A percentile compares a stretch with the other conserved stretches of the same genome.
These are phyloP conservation scores for Cryptus armator DNA, from an alignment of 2,888 invertebrate species.

Conservation along the genomic window DNA sequence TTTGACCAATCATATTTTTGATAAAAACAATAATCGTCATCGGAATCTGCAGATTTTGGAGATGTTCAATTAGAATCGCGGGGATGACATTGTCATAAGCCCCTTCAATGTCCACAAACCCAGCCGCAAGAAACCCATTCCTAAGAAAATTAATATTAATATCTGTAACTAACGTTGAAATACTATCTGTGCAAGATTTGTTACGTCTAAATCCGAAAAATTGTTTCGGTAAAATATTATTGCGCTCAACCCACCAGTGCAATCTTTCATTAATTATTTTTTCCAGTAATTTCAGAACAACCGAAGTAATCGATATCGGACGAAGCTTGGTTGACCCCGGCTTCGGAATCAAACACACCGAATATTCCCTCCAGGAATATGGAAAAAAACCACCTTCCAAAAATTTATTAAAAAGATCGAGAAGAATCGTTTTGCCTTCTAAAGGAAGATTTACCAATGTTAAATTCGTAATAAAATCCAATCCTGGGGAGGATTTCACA, in stretches of 20 bases:
- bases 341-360: background rate
- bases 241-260: background rate
- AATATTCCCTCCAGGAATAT: slow-evolving; percentile 5
- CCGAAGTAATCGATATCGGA: slow-evolving; percentile 12
- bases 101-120: slow-evolving; percentile 10
- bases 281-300: background rate
- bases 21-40: background rate
- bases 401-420: background rate
- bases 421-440: background rate
- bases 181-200: slow-evolving; percentile 16
- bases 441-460: background rate
- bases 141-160: slow-evolving; percentile 17
- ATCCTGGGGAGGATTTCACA: background rate
- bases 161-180: background rate
- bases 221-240: background rate
- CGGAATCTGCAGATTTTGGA: background rate
- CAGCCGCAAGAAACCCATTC: background rate
- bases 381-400: background rate
- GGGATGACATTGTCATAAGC: slow-evolving; percentile 27
- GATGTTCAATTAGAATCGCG: background rate
- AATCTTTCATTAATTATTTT: slow-evolving; percentile 13
- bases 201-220: slow-evolving; percentile 11
- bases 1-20: background rate
- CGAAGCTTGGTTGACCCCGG: slow-evolving; percentile 1
- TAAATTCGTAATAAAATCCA: slow-evolving; percentile 5